These are phyloP conservation scores for Habroteleia sp. DNA, from an alignment of 2,888 invertebrate genomes.

Conservation along the genomic window DNA sequence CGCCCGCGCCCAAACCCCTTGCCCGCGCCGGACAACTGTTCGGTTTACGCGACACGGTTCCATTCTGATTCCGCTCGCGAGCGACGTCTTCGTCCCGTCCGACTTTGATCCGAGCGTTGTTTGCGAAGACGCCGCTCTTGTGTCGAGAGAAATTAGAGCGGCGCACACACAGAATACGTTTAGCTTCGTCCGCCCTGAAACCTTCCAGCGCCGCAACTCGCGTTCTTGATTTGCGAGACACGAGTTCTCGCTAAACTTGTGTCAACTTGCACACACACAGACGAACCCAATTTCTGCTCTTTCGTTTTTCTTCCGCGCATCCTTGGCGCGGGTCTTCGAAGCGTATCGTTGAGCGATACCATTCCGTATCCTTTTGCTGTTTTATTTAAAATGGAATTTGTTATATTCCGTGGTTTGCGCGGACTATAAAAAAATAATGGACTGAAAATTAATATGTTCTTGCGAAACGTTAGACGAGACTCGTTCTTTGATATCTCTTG, in stretches of 20 bases:
- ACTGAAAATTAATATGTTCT: no score
- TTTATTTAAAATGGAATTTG: no score
- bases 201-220: slow-evolving; percentile 5
- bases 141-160: slow-evolving; percentile 52
- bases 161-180: slow-evolving; percentile 30
- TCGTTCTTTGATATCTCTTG: no score
- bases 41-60: slow-evolving; percentile 37
- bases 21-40: slow-evolving; percentile 31
- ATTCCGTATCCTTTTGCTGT: no score
- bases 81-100: slow-evolving; percentile 19
- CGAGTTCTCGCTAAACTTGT: slow-evolving; percentile 12
- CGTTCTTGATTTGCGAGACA: slow-evolving; percentile 13
- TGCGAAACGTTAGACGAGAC: no score
- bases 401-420: no score
- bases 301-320: slow-evolving; percentile 7
- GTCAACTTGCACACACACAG: no score
- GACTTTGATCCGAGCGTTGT: slow-evolving; percentile 46
- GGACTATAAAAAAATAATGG: no score
- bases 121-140: slow-evolving; percentile 32
- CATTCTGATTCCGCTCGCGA: slow-evolving; percentile 44
- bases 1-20: slow-evolving; percentile 16
- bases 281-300: no score
- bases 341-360: no score
- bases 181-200: not conserved
- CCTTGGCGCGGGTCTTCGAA: no score